Conservation (phyloP, 2,113 vertebrate genomes). For the Ctenomys sociabilis region DNA sequence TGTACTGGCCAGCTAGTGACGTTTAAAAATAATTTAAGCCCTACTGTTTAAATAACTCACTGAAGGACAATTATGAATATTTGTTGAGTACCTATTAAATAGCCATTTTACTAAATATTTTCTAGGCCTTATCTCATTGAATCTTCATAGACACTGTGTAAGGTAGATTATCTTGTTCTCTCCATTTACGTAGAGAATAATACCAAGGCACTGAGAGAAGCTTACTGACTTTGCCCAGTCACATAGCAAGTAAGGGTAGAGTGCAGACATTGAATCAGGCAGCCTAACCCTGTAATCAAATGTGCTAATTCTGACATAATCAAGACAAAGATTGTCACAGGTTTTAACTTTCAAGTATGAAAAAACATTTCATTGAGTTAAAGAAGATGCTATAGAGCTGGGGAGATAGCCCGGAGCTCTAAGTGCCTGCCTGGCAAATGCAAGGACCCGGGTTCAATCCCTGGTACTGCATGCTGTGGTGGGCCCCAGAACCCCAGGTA, state of each 20-base stretch:
- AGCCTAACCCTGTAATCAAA: background rate
- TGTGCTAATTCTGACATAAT: background rate
- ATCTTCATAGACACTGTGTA: constrained; percentile 6
- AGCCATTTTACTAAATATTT: constrained; percentile 60
- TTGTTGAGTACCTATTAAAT: constrained; percentile 42
- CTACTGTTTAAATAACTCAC: constrained; percentile 50
- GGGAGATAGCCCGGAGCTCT: no score
- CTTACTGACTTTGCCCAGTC: constrained; percentile 28
- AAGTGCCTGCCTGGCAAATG: no score
- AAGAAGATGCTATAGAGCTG: constrained; percentile 24
- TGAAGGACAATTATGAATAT: constrained; percentile 21
- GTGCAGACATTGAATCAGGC: constrained; percentile 29
- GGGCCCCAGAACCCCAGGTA: no score
- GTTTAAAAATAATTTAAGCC: constrained; percentile 47
- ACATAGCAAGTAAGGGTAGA: background rate
- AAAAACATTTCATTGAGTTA: constrained; percentile 50
- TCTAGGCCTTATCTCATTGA: constrained; percentile 37
- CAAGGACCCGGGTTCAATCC: no score
- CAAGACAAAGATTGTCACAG: background rate
- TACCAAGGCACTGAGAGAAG: background rate
- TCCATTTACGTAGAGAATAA: constrained; percentile 25
- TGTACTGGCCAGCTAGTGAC: background rate
- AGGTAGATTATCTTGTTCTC: constrained; percentile 31
- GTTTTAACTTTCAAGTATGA: constrained; percentile 58
- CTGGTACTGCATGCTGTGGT: no score